phyloP scores from a whole-genome alignment of 2,113 vertebrate genomes.

The Zosterops pallidus region DNA sequence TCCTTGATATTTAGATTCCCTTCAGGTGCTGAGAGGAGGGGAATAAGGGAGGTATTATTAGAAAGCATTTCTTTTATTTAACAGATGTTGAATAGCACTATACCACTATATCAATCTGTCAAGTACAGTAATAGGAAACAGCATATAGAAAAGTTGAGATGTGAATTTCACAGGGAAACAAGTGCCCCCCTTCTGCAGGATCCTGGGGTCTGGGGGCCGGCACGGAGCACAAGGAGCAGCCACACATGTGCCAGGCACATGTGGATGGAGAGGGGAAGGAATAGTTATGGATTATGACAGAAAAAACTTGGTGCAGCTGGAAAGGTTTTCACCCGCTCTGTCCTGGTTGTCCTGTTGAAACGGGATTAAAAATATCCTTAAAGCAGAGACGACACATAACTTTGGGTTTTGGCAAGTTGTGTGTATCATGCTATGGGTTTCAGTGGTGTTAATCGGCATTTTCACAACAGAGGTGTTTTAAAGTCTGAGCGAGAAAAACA shows the following conservation, averaged over 20 bases:
- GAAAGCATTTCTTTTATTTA: slow-evolving; percentile 29
- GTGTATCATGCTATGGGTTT: background rate
- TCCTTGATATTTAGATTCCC: background rate
- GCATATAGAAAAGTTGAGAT: background rate
- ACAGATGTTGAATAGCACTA: slow-evolving; percentile 20
- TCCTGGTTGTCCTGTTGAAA: background rate
- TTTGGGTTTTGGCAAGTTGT: background rate
- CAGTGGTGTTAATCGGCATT: background rate
- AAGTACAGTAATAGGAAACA: slow-evolving; percentile 32
- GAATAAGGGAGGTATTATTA: slow-evolving; percentile 4
- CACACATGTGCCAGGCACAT: background rate
- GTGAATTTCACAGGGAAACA: background rate
- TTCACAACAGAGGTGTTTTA: background rate
- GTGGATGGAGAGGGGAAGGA: background rate
- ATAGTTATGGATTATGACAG: background rate
- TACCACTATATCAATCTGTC: slow-evolving; percentile 4
- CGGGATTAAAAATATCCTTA: background rate
- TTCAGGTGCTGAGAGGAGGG: background rate
- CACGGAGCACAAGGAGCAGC: background rate
- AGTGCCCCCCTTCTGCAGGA: background rate
- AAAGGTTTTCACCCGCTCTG: background rate
- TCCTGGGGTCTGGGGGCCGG: accelerated
- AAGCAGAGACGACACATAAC: background rate
- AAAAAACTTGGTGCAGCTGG: background rate
- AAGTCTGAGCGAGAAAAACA: background rate